Percentiles rank a stretch among this genome's conserved stretches.
Conservation (phyloP, 2,113 vertebrate species). For the Galemys pyrenaicus region DNA sequence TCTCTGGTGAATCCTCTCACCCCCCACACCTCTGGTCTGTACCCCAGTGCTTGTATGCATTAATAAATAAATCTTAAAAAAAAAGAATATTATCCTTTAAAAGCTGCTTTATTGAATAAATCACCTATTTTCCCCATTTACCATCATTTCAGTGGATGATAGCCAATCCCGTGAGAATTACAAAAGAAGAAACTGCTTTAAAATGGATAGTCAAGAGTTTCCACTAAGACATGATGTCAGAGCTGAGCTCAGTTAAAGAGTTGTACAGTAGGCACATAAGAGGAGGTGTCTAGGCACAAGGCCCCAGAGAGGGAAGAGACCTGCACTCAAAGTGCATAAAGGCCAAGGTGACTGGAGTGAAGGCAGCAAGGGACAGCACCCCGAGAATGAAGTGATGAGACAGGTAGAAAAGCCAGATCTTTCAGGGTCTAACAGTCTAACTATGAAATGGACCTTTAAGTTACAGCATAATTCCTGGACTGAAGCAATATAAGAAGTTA, state of each 20-base stretch:
- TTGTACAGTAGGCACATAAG: background rate
- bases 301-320: background rate
- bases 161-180: background rate
- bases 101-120: background rate
- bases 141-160: background rate
- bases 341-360: background rate
- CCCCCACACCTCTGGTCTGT: no score
- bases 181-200: background rate
- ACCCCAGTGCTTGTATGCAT: no score
- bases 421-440: background rate
- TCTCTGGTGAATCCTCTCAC: no score
- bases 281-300: background rate
- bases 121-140: background rate
- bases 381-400: background rate
- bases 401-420: background rate
- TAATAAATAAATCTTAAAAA: no score
- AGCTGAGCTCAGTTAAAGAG: background rate
- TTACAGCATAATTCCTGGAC: background rate
- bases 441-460: background rate
- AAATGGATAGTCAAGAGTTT: background rate
- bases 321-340: background rate
- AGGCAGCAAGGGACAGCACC: background rate
- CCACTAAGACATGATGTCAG: background rate
- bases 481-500: background rate
- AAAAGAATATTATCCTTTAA: conserved; percentile 2